Evolutionary conservation across 2,888 invertebrate genomes (phyloP), one percentile per base, ranked within the genome.

Genomic region (Sabatieria punctata): DNA sequence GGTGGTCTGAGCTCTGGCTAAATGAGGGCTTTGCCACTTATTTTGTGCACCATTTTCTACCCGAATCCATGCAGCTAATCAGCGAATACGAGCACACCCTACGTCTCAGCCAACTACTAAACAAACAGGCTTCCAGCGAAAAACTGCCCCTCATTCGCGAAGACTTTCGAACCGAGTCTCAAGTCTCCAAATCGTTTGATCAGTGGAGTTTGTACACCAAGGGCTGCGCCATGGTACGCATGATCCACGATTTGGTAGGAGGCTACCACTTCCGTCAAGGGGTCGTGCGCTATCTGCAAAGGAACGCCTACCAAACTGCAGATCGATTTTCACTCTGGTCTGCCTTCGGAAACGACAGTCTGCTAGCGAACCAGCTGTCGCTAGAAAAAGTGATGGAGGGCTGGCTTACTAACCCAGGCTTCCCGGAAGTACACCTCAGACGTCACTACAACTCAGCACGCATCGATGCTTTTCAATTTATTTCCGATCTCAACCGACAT

Each of bases 21-120:
- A 63, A 62, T 49, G 66, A 66, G 48, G 66, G 64, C 24, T 66
- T 66, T 49, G 60, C 66, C n/a, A 57, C 58, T 1, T 66, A 60
- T 48, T 59, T 60, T 43, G 60, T 61, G 21, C 55, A 58, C 33
- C 57, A 63, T 30, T 55, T 60, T 46, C 51, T 63, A 24, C 52
- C 54, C 40, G 44, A 53, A 1, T 54, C 52, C 25, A 52, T 59
- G 44, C 60, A 60, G 1, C 46, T 54, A 11, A 50, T 60, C 22
- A 55, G 60, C 6, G 56, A 60, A 25, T 54, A 56, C 33, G 61
- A 62, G 43, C 60, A 58, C 23, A 15, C 13, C 11, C 4, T 13
- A 15, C 18, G 11, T 22, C 19, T 43, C 19, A 24, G 21, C 25
- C 25, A 19, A 15, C 13, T 24, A 8, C 24, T 37, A 13, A 18